A percentile compares a stretch with the other conserved stretches of the same genome.
Evolutionary conservation across 2,888 invertebrate species (phyloP).

Genomic region (Watsonalla cultraria): DNA sequence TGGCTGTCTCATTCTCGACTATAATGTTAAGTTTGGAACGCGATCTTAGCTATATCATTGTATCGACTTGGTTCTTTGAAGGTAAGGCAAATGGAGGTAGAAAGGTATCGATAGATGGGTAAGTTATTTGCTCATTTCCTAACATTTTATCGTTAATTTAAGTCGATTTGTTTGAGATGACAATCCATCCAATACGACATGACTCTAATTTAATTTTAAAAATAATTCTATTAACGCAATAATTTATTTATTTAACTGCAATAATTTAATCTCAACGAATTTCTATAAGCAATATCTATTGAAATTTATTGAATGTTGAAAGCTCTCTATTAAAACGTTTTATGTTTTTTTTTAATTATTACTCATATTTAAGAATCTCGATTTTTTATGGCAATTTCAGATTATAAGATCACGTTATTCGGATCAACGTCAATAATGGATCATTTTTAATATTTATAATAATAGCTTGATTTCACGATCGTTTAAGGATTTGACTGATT

Average conservation of each 20-base stretch:
- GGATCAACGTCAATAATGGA: not conserved
- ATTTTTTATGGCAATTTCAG: conserved; percentile 5
- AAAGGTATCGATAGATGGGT: conserved; percentile 19
- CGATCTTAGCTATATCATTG: conserved; percentile 22
- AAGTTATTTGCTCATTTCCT: conserved; percentile 45
- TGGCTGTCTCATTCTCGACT: conserved; percentile 59
- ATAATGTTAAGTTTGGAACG: conserved; percentile 40
- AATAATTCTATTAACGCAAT: conserved; percentile 41
- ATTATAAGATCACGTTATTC: not conserved
- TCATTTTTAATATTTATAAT: too few species aligned
- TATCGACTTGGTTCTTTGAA: conserved; percentile 31
- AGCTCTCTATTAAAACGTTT: conserved; percentile 38
- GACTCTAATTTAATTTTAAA: conserved; percentile 40
- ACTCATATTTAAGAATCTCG: conserved; percentile 20
- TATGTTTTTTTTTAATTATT: conserved; percentile 8
- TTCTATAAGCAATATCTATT: conserved; percentile 65
- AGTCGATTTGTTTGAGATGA: conserved; percentile 22
- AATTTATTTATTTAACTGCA: conserved; percentile 18
- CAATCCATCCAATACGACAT: conserved; percentile 68
- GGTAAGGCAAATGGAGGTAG: conserved; percentile 20
- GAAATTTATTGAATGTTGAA: conserved; percentile 17
- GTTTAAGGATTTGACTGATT: conserved; percentile 1
- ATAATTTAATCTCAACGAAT: conserved; percentile 54
- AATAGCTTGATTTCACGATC: not conserved
- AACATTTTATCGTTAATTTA: conserved; percentile 30